These are phyloP conservation scores for Mugil cephalus DNA, from an alignment of 2,113 vertebrate species.

Conservation along the genomic window DNA sequence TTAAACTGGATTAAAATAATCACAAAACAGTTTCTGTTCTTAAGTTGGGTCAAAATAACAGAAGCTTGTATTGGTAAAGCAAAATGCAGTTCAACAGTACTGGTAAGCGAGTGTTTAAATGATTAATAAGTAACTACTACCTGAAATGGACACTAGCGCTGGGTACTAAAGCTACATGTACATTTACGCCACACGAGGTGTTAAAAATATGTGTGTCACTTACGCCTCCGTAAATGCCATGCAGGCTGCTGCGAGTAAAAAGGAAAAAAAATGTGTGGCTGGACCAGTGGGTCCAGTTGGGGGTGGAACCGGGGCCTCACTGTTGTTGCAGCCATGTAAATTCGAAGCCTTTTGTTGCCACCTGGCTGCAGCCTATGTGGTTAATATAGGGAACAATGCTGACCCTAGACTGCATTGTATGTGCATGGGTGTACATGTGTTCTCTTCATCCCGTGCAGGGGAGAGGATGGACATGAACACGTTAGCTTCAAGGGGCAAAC, in stretches of 20 bases:
- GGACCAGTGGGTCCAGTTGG: constrained; percentile 29
- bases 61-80: too few relatives aligned
- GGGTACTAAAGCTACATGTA: background rate
- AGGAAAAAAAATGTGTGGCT: constrained; percentile 18
- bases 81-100: too few relatives aligned
- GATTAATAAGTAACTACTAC: background rate
- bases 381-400: constrained; percentile 42
- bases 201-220: constrained; percentile 6
- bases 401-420: background rate
- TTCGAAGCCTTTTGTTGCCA: constrained; percentile 48
- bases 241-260: constrained; percentile 25
- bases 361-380: constrained; percentile 30
- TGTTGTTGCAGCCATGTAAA: constrained; percentile 41
- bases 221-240: constrained; percentile 34
- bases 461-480: background rate
- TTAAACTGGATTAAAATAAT: too few relatives aligned
- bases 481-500: background rate
- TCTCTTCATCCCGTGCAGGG: too few relatives aligned
- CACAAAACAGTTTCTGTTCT: too few relatives aligned
- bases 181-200: background rate
- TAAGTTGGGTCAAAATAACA: too few relatives aligned
- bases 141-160: background rate
- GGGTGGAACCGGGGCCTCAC: constrained; percentile 15
- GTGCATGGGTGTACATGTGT: background rate
- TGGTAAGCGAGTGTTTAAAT: too few relatives aligned